Evolutionary conservation across 64 coral and sea anemone genomes (phyloP), one percentile per base, ranked within the genome.

Genomic region (Acropora yongei): DNA sequence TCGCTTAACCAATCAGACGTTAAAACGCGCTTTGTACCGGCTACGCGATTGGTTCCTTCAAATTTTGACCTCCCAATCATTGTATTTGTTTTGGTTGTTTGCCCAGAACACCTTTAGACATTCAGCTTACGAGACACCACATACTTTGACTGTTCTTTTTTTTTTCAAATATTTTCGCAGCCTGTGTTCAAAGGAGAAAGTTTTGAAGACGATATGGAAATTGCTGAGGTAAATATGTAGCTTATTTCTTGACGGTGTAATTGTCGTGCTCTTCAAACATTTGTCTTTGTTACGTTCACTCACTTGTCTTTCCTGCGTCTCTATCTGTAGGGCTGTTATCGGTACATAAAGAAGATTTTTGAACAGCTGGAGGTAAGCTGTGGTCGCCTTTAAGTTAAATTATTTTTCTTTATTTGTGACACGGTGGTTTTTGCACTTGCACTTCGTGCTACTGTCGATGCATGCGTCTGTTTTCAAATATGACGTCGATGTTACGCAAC

Each of bases 261-360:
- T n/a, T n/a, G n/a, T n/a, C n/a, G n/a, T n/a, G n/a, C n/a, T n/a
- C 8, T 66, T 39, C 5, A 4, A 39, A 71, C 19, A 39, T 3
- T 19, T 13, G 18, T 14, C 19, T 71, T 3, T 30, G 8, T 30
- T 20, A 71, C 20, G 4, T 5, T 71, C 18, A 66, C 14, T 72
- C 9, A 75, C 0, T 42, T 1, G 39, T 44, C 11, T 9, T 42
- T 42, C 41, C 11, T 84, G 7, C 44, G 1, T 75, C 41, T 30
- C 41, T 30, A 13, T 63, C 10, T 83, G 19, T 83, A 99, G 97
- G 97, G 97, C 18, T 99, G 97, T n/a, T 99, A 99, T 78, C 86
- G 97, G 55, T 94, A 99, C 76, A 95, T 99, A 20, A 99, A 96
- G 68, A 99, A 95, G 91, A 99, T 99, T n/a, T 99, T 99, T 86